These are phyloP conservation scores for Agonopterix arenella DNA, from an alignment of 2,888 invertebrate species.

Conservation along the genomic window DNA sequence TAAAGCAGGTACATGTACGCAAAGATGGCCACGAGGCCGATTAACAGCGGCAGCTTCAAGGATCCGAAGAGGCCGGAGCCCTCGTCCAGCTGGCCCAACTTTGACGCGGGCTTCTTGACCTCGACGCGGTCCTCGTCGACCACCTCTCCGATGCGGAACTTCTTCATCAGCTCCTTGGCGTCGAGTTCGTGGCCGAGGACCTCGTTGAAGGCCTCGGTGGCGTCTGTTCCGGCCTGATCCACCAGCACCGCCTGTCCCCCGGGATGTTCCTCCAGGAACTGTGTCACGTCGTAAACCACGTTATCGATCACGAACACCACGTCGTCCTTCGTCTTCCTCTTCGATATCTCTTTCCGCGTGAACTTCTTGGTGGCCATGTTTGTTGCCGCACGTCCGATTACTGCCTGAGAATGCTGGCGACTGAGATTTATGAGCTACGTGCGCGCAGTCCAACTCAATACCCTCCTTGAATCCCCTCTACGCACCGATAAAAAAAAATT, in stretches of 20 bases:
- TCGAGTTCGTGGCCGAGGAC: constrained; percentile 96
- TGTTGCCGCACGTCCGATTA: constrained; percentile 8
- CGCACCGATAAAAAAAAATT: too few species aligned
- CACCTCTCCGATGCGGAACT: constrained; percentile 90
- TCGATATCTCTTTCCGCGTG: constrained; percentile 47
- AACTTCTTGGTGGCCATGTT: constrained; percentile 31
- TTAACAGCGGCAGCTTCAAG: constrained; percentile 80
- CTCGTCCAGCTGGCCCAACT: constrained; percentile 26
- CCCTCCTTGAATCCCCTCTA: too few species aligned
- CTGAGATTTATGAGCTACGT: too few species aligned
- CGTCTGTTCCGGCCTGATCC: constrained; percentile 91
- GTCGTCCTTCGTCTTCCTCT: constrained; percentile 21
- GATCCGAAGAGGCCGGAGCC: constrained; percentile 54
- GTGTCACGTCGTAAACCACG: constrained; percentile 52
- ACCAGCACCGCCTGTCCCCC: constrained; percentile 96
- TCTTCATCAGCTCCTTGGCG: constrained; percentile 94
- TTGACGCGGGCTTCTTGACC: constrained; percentile 22
- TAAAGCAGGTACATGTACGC: constrained; percentile 79
- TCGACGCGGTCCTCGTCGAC: constrained; percentile 77
- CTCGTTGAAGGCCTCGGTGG: constrained; percentile 97
- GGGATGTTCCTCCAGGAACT: constrained; percentile 85
- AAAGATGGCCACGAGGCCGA: constrained; percentile 79
- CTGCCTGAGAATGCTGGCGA: constrained; percentile 1
- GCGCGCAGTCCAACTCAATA: too few species aligned
- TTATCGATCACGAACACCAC: constrained; percentile 56